Conservation (phyloP, 2,797 vertebrate genomes). For the Enteromius viviparus region DNA sequence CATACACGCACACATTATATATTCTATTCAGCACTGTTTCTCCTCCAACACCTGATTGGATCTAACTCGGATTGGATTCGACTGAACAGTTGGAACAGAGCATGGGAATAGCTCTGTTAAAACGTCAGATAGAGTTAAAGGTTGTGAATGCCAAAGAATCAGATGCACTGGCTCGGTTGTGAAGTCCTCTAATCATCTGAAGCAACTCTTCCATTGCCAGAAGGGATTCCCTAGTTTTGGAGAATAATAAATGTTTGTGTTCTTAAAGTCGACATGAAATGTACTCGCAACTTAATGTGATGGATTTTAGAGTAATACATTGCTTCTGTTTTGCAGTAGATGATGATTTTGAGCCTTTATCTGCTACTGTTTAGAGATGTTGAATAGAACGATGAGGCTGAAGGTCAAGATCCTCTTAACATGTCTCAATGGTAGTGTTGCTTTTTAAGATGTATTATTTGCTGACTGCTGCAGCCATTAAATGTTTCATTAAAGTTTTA, state of each 20-base stretch:
- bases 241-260: background rate
- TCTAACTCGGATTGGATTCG: background rate
- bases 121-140: constrained; percentile 1
- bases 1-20: constrained; percentile 45
- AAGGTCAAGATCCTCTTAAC: constrained; percentile 1
- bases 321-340: background rate
- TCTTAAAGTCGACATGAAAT: constrained; percentile 3
- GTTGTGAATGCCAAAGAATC: constrained; percentile 1
- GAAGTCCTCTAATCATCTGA: background rate
- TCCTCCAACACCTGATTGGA: constrained; percentile 12
- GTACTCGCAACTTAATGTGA: background rate
- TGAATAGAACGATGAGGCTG: background rate
- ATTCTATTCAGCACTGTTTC: constrained; percentile 32
- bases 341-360: background rate
- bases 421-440: background rate
- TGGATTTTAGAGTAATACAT: background rate
- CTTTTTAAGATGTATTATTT: background rate
- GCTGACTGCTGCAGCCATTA: background rate
- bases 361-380: background rate
- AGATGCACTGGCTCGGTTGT: background rate
- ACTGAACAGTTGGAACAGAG: background rate
- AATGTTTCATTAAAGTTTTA: background rate
- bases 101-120: constrained; percentile 1
- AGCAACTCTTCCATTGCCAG: background rate
- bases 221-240: background rate